Percentiles rank a stretch among this genome's conserved stretches.
Conservation (phyloP, 2,113 vertebrate genomes). For the Xerus inauris region DNA sequence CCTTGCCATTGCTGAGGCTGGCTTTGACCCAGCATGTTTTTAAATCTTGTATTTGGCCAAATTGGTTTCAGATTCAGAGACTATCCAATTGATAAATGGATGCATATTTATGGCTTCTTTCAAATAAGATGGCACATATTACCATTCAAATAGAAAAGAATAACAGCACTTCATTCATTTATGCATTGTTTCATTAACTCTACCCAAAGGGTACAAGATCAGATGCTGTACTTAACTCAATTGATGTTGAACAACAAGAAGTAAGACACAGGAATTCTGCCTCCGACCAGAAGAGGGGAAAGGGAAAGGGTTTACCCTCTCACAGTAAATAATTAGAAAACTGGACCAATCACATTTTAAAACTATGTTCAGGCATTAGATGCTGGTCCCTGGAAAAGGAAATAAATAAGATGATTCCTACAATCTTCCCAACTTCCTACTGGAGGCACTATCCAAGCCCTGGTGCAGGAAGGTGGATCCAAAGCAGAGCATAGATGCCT, state of each 20-base stretch:
- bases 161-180: neutral
- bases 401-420: neutral
- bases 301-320: neutral
- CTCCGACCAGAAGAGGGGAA: neutral
- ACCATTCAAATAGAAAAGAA: neutral
- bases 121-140: slow-evolving; percentile 3
- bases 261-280: neutral
- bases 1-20: no score
- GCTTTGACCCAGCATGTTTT: neutral
- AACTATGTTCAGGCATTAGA: neutral
- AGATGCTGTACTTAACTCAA: slow-evolving; percentile 1
- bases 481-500: neutral
- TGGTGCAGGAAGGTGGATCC: neutral
- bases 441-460: neutral
- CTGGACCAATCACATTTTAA: neutral
- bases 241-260: slow-evolving; percentile 4
- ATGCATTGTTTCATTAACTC: neutral
- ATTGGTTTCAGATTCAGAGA: neutral
- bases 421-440: neutral
- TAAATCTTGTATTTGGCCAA: neutral
- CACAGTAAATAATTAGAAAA: neutral
- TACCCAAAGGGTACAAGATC: neutral
- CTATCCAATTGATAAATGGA: neutral
- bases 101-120: neutral
- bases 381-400: neutral